Evolutionary conservation across 2,797 vertebrate genomes (phyloP).

Genomic region (Paguma larvata): DNA sequence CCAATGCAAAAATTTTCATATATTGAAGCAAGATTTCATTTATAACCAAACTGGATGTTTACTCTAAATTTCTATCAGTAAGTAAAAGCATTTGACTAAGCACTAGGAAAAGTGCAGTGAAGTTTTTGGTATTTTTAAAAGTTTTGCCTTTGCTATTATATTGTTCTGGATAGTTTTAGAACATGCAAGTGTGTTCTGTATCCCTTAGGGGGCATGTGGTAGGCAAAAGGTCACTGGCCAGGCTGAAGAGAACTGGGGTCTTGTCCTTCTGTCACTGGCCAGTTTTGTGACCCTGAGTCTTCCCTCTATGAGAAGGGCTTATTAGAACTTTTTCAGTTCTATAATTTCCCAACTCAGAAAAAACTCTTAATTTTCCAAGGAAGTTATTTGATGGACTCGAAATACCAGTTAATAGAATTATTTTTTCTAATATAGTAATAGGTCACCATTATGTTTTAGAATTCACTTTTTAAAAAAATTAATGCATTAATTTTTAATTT

Average conservation of each 20-base stretch:
- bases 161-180: neutral
- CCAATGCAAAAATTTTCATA: slow-evolving; percentile 43
- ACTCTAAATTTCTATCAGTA: neutral
- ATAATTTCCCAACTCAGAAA: neutral
- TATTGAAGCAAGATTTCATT: slow-evolving; percentile 43
- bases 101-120: neutral
- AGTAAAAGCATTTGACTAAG: neutral
- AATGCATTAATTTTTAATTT: slow-evolving; percentile 23
- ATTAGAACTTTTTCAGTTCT: neutral
- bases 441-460: neutral
- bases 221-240: neutral
- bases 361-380: neutral
- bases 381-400: neutral
- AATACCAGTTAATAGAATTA: neutral
- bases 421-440: neutral
- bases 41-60: slow-evolving; percentile 36
- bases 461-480: neutral
- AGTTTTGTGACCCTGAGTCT: neutral
- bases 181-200: neutral
- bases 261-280: neutral
- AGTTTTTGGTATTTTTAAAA: neutral
- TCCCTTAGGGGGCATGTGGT: neutral
- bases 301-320: neutral
- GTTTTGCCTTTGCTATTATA: neutral
- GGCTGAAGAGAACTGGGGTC: neutral